phyloP scores from a whole-genome alignment of 2,797 vertebrate species.

The Chiloscyllium punctatum region DNA sequence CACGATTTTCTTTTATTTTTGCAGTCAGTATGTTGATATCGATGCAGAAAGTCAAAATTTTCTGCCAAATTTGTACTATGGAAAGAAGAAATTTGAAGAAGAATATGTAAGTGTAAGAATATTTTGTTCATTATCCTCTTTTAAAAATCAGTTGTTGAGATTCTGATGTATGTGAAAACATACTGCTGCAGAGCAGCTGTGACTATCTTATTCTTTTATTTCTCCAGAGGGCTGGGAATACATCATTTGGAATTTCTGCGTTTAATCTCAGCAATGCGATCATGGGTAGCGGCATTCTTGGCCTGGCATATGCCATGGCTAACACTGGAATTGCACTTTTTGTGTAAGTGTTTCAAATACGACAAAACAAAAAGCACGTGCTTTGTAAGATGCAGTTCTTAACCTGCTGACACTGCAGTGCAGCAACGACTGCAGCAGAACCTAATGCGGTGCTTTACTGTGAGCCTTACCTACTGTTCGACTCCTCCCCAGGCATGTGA shows the following conservation, averaged over 20 bases:
- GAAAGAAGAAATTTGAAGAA: constrained; percentile 93
- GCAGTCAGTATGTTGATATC: constrained; percentile 70
- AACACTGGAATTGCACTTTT: constrained; percentile 97
- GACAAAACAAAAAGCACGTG: constrained; percentile 29
- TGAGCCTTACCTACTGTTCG: not conserved
- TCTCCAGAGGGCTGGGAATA: constrained; percentile 79
- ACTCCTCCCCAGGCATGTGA: not conserved
- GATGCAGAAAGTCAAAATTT: constrained; percentile 93
- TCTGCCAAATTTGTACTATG: constrained; percentile 68
- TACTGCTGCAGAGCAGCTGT: constrained; percentile 40
- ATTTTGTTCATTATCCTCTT: constrained; percentile 38
- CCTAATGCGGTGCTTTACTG: constrained; percentile 26
- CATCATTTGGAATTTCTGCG: constrained; percentile 97
- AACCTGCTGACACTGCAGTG: constrained; percentile 35
- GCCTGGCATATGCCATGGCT: constrained; percentile 96
- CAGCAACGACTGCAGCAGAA: constrained; percentile 38
- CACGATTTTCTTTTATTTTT: constrained; percentile 6
- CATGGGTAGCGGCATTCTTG: constrained; percentile 97
- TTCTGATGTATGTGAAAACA: constrained; percentile 35
- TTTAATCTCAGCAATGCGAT: constrained; percentile 99
- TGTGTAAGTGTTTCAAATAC: constrained; percentile 73
- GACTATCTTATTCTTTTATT: not conserved
- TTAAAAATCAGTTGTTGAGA: constrained; percentile 37
- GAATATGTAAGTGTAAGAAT: constrained; percentile 79
- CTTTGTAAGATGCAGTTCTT: constrained; percentile 34